phyloP scores from a whole-genome alignment of 2,888 invertebrate species.

The Anodontia alba region DNA sequence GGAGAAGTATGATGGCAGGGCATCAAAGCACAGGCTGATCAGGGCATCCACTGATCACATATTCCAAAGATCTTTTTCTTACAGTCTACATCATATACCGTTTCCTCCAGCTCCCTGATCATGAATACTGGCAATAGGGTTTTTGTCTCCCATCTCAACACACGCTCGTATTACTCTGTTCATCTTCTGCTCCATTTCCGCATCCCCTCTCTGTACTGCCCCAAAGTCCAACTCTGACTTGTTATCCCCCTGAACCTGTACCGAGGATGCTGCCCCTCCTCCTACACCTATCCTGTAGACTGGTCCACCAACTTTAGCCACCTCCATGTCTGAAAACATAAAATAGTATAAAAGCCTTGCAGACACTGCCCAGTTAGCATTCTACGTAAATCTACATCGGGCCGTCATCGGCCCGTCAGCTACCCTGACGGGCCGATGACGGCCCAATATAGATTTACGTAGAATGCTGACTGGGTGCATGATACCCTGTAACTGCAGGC shows the following conservation, averaged over 20 bases:
- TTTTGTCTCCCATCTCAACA: slow-evolving; percentile 90
- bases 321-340: slow-evolving; percentile 89
- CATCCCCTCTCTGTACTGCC: slow-evolving; percentile 98
- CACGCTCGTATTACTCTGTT: slow-evolving; percentile 97
- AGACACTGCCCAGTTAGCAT: too few species aligned
- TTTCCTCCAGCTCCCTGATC: slow-evolving; percentile 99
- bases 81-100: slow-evolving; percentile 80
- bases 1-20: too few species aligned
- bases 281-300: slow-evolving; percentile 99
- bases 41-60: too few species aligned
- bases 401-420: too few species aligned
- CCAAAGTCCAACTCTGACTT: slow-evolving; percentile 95
- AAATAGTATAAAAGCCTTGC: background rate
- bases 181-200: slow-evolving; percentile 99
- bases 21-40: too few species aligned
- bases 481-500: background rate
- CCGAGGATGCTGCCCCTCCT: slow-evolving; percentile 98
- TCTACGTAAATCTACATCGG: too few species aligned
- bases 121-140: slow-evolving; percentile 98
- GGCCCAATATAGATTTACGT: too few species aligned
- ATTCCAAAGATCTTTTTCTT: too few species aligned
- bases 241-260: slow-evolving; percentile 96
- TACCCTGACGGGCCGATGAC: too few species aligned
- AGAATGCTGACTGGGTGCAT: too few species aligned
- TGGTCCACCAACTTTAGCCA: slow-evolving; percentile 98